phyloP scores from a whole-genome alignment of 2,797 vertebrate species.

The Astyanax mexicanus region DNA sequence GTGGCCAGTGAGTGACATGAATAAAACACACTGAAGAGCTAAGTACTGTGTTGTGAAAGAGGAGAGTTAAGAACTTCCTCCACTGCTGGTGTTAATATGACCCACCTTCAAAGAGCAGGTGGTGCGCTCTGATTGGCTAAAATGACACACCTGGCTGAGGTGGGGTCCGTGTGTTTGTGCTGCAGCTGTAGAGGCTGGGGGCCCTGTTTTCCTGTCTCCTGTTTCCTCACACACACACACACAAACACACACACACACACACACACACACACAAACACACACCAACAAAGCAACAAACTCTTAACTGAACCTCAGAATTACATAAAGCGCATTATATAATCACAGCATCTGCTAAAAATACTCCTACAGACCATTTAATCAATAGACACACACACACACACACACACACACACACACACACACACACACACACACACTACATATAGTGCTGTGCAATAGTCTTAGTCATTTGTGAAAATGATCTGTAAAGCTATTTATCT shows the following conservation, averaged over 20 bases:
- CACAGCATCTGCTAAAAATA: slow-evolving; percentile 70
- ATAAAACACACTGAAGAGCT: too few relatives aligned
- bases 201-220: neutral
- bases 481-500: too few relatives aligned
- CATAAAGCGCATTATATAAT: slow-evolving; percentile 77
- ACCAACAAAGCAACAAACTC: slow-evolving; percentile 45
- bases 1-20: too few relatives aligned
- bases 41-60: too few relatives aligned
- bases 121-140: neutral
- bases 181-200: neutral
- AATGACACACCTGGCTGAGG: slow-evolving; percentile 2
- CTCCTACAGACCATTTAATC: slow-evolving; percentile 54
- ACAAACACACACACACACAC: neutral
- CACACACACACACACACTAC: too few relatives aligned
- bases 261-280: neutral
- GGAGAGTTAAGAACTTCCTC: neutral
- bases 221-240: neutral
- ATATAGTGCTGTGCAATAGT: too few relatives aligned
- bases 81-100: neutral
- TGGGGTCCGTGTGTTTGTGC: neutral
- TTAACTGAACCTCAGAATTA: slow-evolving; percentile 69
- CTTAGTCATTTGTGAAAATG: too few relatives aligned
- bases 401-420: too few relatives aligned
- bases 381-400: too few relatives aligned
- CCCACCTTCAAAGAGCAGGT: neutral